Evolutionary conservation across 2,888 invertebrate genomes (phyloP).

Genomic region (Perizoma affinitatum): DNA sequence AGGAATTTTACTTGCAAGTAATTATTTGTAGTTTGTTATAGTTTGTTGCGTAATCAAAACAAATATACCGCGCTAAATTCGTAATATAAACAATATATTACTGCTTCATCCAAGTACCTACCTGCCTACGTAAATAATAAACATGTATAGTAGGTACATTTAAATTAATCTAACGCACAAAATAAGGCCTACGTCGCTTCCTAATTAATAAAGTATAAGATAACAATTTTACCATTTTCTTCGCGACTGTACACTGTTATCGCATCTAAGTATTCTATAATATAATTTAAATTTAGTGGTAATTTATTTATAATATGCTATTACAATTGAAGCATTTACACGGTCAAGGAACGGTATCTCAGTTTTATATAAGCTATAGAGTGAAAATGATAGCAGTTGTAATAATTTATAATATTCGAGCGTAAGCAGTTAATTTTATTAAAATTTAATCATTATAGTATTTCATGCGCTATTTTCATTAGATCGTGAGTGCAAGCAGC

Average conservation of each 20-base stretch:
- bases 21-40: background rate
- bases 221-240: slow-evolving; percentile 30
- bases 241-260: slow-evolving; percentile 41
- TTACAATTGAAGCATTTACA: slow-evolving; percentile 73
- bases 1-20: too few relatives aligned
- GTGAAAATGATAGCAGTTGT: background rate
- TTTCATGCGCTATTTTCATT: too few relatives aligned
- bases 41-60: background rate
- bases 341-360: slow-evolving; percentile 40
- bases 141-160: background rate
- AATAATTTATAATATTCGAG: too few relatives aligned
- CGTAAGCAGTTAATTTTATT: too few relatives aligned
- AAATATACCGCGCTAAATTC: background rate
- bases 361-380: slow-evolving; percentile 40
- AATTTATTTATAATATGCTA: slow-evolving; percentile 69
- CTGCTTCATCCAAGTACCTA: background rate
- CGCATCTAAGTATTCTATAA: slow-evolving; percentile 54
- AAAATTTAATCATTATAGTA: too few relatives aligned
- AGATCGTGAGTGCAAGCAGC: too few relatives aligned
- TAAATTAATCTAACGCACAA: slow-evolving; percentile 32
- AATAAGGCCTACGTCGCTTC: slow-evolving; percentile 32
- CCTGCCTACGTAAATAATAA: background rate
- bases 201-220: slow-evolving; percentile 26
- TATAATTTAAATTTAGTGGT: slow-evolving; percentile 59
- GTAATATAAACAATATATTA: too few relatives aligned